Percentiles rank a stretch among this genome's conserved stretches.
Conservation (phyloP, 1,140 invertebrate genomes). For the Druon quercuslanigerum region DNA sequence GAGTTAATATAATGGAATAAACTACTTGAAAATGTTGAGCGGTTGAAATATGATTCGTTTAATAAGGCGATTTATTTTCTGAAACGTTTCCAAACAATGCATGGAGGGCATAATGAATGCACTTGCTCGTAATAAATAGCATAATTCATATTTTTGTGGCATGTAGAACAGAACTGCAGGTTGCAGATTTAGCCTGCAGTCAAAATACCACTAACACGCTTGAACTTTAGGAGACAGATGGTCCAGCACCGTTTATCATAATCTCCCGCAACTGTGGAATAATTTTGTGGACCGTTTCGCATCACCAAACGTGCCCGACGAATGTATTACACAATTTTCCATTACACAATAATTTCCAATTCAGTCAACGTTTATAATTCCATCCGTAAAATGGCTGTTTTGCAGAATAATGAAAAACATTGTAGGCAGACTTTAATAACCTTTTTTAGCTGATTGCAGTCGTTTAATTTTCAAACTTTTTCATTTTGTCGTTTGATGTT, state of each 20-base stretch:
- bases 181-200: slow-evolving; percentile 3
- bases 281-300: slow-evolving; percentile 11
- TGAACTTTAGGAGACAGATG: slow-evolving; percentile 29
- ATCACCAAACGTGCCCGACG: slow-evolving; percentile 17
- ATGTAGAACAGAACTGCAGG: neutral
- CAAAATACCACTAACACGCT: slow-evolving; percentile 27
- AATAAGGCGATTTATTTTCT: slow-evolving; percentile 16
- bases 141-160: slow-evolving; percentile 27
- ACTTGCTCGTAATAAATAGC: slow-evolving; percentile 21
- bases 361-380: neutral
- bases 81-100: slow-evolving; percentile 13
- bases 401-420: neutral
- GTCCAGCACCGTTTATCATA: slow-evolving; percentile 29
- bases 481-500: too few species aligned
- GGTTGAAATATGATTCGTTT: slow-evolving; percentile 7
- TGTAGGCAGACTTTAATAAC: too few species aligned
- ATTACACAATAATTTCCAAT: slow-evolving; percentile 2
- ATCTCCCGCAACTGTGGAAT: slow-evolving; percentile 30
- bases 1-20: neutral
- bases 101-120: slow-evolving; percentile 14
- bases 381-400: neutral
- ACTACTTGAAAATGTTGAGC: neutral
- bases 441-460: too few species aligned
- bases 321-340: slow-evolving; percentile 24
- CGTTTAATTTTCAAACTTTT: too few species aligned